Conservation (phyloP, 2,888 invertebrate genomes). For the Crossocerus cetratus region DNA sequence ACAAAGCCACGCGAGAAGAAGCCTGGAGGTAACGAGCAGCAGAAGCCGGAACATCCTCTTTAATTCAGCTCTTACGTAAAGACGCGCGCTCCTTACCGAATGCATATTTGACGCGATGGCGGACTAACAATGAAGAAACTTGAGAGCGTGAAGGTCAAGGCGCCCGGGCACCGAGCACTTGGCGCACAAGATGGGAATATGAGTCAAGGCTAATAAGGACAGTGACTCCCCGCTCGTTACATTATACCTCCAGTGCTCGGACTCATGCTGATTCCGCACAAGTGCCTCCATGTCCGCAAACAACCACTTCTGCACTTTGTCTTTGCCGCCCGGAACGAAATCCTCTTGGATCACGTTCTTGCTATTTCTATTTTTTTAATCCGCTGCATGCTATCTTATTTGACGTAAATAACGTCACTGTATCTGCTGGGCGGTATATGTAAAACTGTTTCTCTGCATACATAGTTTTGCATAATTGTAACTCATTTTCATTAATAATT, state of each 20-base stretch:
- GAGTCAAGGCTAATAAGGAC: conserved; percentile 35
- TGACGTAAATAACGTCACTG: no score
- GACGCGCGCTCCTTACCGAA: not conserved
- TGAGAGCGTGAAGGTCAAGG: not conserved
- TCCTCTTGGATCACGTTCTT: no score
- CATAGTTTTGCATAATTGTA: no score
- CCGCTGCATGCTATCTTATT: no score
- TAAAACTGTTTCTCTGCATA: no score
- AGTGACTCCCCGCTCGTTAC: not conserved
- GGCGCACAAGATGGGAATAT: conserved; percentile 14
- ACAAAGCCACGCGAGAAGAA: no score
- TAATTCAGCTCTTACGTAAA: not conserved
- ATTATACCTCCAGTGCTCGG: not conserved
- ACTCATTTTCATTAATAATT: no score
- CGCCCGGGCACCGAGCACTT: not conserved
- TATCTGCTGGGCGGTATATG: no score
- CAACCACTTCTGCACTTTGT: not conserved
- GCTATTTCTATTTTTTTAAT: no score
- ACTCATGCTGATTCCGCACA: not conserved
- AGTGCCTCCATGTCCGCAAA: not conserved
- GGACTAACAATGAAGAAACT: not conserved
- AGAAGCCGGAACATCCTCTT: conserved; percentile 4
- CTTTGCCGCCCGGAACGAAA: no score
- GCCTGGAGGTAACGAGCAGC: not conserved
- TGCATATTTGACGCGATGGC: not conserved